Evolutionary conservation across 2,888 invertebrate genomes (phyloP), one percentile per base, ranked within the genome.

Genomic region (Agriopis marginaria): DNA sequence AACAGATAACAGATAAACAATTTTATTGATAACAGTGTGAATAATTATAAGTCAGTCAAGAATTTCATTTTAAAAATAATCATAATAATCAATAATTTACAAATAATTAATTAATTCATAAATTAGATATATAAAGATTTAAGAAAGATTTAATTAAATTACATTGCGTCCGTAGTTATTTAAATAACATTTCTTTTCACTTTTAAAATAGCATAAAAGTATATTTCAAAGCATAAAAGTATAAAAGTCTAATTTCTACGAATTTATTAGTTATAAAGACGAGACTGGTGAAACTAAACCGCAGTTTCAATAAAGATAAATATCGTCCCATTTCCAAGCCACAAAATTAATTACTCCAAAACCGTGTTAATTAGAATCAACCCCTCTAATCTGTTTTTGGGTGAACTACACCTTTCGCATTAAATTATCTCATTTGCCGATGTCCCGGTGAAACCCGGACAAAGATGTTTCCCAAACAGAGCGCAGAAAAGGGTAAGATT

Each of bases 311-410:
- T 39, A n/a, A 14, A 40, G 39, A 59, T 47, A 40, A 47, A 39
- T 60, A 39, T 50, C 39, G 39, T 14, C 54, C 45, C 44, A 39
- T 42, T 59, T n/a, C 58, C 17, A 9, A 32, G 45, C 65, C 59
- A 59, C 59, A 11, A 60, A 59, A 66, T 66, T 66, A 66, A 66
- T 66, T 66, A 60, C 40, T 14, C 49, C 39, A 17, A 65, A 59
- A 51, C 44, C 59, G 9, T 60, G 60, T 53, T 60, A 60, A 66
- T 66, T 23, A 60, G 53, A 58, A 17, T 39, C 53, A 54, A 40
- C 53, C 64, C 59, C 40, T 60, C 51, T 47, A 60, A 60, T 54
- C 51, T 66, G 59, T 45, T 65, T 51, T 14, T 8, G 55, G 45
- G 14, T 40, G 54, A 63, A 54, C 63, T 47, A 63, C 42, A 55